phyloP scores from a whole-genome alignment of 1,140 invertebrate species.

The Drosophila funebris region DNA sequence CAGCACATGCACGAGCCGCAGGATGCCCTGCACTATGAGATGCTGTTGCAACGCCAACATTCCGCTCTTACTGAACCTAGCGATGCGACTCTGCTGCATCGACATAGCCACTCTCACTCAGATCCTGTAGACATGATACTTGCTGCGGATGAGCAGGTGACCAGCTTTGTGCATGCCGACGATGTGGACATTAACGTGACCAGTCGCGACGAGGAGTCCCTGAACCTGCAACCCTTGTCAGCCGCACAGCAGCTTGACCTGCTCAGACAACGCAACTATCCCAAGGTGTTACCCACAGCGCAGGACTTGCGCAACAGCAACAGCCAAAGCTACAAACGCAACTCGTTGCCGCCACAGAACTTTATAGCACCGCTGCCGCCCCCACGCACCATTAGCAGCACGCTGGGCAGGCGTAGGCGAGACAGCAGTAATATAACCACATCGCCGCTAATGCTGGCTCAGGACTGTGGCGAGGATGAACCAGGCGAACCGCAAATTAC shows the following conservation, averaged over 20 bases:
- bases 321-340: constrained; percentile 46
- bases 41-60: constrained; percentile 69
- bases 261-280: constrained; percentile 91
- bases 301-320: constrained; percentile 39
- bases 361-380: constrained; percentile 86
- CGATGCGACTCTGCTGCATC: constrained; percentile 46
- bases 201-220: constrained; percentile 83
- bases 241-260: constrained; percentile 89
- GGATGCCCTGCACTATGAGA: constrained; percentile 55
- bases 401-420: constrained; percentile 84
- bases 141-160: constrained; percentile 83
- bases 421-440: constrained; percentile 79
- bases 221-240: constrained; percentile 81
- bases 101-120: constrained; percentile 87
- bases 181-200: constrained; percentile 89
- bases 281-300: constrained; percentile 90
- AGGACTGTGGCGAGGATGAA: constrained; percentile 80
- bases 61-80: constrained; percentile 70
- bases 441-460: constrained; percentile 84
- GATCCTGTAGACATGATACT: constrained; percentile 86
- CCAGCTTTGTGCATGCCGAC: constrained; percentile 84
- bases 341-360: constrained; percentile 76
- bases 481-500: constrained; percentile 83
- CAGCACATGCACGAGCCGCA: constrained; percentile 65
- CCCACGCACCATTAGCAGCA: constrained; percentile 76